These are phyloP conservation scores for Athrips mouffetella DNA, from an alignment of 2,888 invertebrate species.

Conservation along the genomic window DNA sequence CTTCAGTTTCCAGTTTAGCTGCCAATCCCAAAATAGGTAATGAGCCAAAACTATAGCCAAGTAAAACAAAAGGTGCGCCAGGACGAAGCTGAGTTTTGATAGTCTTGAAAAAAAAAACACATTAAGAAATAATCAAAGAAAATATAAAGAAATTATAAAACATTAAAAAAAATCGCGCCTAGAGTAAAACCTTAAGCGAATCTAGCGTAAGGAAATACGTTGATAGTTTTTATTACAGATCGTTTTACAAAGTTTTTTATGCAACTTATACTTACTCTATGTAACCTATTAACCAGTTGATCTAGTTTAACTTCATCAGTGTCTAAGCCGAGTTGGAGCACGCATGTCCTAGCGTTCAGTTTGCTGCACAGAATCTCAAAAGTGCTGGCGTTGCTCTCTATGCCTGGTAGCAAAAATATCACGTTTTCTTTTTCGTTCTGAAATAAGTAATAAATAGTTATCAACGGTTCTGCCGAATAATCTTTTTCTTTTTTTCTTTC, in stretches of 20 bases:
- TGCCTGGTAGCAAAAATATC: slow-evolving; percentile 81
- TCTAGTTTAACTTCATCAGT: no score
- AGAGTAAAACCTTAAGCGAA: no score
- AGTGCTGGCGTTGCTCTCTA: slow-evolving; percentile 80
- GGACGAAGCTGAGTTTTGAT: slow-evolving; percentile 77
- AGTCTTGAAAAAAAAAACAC: slow-evolving; percentile 68
- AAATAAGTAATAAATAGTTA: slow-evolving; percentile 28
- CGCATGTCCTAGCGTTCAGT: slow-evolving; percentile 70
- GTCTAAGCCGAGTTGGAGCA: slow-evolving; percentile 71
- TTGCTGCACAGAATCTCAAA: slow-evolving; percentile 72
- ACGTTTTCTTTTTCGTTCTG: slow-evolving; percentile 60
- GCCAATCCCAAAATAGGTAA: slow-evolving; percentile 8
- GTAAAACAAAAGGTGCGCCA: slow-evolving; percentile 44
- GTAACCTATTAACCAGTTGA: not conserved
- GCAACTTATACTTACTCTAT: not conserved
- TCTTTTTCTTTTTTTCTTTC: slow-evolving; percentile 55
- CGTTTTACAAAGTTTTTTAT: no score
- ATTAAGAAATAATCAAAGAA: no score
- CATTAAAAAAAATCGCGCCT: no score
- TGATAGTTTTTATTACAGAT: no score
- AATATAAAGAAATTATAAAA: no score
- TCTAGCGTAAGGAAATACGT: no score
- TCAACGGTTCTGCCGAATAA: not conserved
- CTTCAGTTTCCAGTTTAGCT: slow-evolving; percentile 6
- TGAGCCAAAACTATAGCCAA: slow-evolving; percentile 16